These are phyloP conservation scores for Cephus runcator DNA, from an alignment of 2,888 invertebrate genomes.

Conservation along the genomic window DNA sequence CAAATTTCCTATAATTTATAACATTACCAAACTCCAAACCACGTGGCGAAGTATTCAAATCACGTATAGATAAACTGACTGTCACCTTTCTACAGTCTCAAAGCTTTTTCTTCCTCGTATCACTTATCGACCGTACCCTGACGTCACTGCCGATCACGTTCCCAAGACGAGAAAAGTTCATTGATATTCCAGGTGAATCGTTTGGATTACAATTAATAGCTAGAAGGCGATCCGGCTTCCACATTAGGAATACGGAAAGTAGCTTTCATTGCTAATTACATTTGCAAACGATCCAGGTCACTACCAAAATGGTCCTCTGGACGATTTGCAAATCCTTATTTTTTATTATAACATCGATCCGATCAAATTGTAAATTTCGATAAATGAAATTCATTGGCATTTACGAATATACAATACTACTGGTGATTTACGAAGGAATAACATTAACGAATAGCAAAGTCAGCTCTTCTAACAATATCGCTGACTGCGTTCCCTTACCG, in stretches of 20 bases:
- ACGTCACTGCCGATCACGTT: background rate
- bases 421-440: background rate
- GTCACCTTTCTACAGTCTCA: too few species aligned
- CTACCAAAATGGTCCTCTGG: background rate
- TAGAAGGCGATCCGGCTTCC: background rate
- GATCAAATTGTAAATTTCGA: background rate
- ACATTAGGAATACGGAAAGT: background rate
- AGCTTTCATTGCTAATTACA: constrained; percentile 1
- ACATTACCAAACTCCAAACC: background rate
- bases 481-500: background rate
- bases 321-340: background rate
- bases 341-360: background rate
- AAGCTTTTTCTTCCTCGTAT: background rate
- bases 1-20: background rate
- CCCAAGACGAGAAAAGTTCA: background rate
- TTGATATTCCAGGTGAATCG: background rate
- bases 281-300: background rate
- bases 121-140: background rate
- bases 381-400: background rate
- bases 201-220: constrained; percentile 3
- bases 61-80: background rate
- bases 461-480: background rate
- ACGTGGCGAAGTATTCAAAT: background rate
- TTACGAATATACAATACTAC: background rate
- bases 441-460: background rate